Evolutionary conservation across 2,888 invertebrate species (phyloP).

Genomic region (Thymelicus sylvestris): DNA sequence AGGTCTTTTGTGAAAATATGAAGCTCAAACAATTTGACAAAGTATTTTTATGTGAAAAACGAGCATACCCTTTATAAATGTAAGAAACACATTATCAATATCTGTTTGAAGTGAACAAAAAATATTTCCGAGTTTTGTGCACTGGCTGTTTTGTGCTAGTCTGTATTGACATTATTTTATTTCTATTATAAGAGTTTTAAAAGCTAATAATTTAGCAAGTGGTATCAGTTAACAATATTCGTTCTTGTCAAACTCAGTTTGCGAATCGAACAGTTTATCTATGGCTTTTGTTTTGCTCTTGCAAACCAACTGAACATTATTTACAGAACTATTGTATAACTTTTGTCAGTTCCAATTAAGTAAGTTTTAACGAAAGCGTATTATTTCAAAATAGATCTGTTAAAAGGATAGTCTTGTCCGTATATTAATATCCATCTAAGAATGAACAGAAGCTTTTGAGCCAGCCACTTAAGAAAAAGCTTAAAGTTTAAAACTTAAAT

Average conservation of each 20-base stretch:
- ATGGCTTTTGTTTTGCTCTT: constrained; percentile 25
- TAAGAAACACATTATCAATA: no score
- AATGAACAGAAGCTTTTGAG: background rate
- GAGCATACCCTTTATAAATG: no score
- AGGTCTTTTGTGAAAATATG: no score
- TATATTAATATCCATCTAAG: background rate
- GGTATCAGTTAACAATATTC: constrained; percentile 10
- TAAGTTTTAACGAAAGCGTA: constrained; percentile 10
- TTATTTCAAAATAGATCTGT: background rate
- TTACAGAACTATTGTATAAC: constrained; percentile 23
- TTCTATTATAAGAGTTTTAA: no score
- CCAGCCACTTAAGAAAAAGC: background rate
- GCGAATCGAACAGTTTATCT: constrained; percentile 24
- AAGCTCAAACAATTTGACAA: no score
- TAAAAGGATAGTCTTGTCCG: constrained; percentile 4
- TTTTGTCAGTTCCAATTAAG: constrained; percentile 23
- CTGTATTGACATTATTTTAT: no score
- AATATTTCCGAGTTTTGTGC: no score
- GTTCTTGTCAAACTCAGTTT: constrained; percentile 26
- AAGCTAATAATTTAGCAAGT: background rate
- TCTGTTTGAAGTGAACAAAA: no score
- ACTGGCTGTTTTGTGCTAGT: no score
- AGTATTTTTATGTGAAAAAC: no score
- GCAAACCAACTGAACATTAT: constrained; percentile 25
- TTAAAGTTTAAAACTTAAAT: no score